Percentiles rank a stretch among this genome's conserved stretches.
phyloP scores from a whole-genome alignment of 2,888 invertebrate species.

The Lasioglossum morio region DNA sequence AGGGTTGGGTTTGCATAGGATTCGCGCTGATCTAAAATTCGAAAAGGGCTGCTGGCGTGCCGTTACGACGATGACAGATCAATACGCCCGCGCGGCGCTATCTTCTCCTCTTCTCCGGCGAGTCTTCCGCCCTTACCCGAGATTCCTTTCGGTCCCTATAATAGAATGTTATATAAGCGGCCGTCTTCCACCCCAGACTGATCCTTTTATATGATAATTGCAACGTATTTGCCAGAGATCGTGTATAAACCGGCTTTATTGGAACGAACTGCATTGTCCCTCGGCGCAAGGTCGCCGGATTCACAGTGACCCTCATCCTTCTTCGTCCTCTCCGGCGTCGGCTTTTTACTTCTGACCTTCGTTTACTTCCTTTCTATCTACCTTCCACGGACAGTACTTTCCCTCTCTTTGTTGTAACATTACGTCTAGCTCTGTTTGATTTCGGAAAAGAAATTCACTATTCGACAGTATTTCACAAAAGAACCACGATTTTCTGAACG shows the following conservation, averaged over 20 bases:
- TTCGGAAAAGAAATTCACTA: neutral
- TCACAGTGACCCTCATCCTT: constrained; percentile 42
- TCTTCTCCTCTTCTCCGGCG: constrained; percentile 40
- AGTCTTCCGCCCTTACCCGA: constrained; percentile 54
- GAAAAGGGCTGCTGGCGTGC: constrained; percentile 68
- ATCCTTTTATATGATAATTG: constrained; percentile 84
- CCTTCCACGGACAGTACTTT: neutral
- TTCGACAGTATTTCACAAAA: neutral
- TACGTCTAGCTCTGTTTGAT: neutral
- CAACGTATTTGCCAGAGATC: constrained; percentile 79
- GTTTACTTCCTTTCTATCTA: neutral
- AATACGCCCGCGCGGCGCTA: constrained; percentile 67
- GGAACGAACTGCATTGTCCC: constrained; percentile 68
- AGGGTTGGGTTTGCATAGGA: constrained; percentile 67
- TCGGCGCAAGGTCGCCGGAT: constrained; percentile 55
- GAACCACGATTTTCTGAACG: neutral
- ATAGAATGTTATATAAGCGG: constrained; percentile 69
- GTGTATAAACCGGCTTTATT: constrained; percentile 81
- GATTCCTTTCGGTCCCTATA: constrained; percentile 68
- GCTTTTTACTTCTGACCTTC: constrained; percentile 2
- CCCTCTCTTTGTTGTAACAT: neutral
- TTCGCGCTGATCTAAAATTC: constrained; percentile 73
- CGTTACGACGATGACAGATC: constrained; percentile 74
- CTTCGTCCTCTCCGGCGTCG: constrained; percentile 11
- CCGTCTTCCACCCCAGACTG: constrained; percentile 65